Percentiles rank a stretch among this genome's conserved stretches.
Evolutionary conservation across 2,113 vertebrate species (phyloP).

Genomic region (Nyctereutes procyonoides): DNA sequence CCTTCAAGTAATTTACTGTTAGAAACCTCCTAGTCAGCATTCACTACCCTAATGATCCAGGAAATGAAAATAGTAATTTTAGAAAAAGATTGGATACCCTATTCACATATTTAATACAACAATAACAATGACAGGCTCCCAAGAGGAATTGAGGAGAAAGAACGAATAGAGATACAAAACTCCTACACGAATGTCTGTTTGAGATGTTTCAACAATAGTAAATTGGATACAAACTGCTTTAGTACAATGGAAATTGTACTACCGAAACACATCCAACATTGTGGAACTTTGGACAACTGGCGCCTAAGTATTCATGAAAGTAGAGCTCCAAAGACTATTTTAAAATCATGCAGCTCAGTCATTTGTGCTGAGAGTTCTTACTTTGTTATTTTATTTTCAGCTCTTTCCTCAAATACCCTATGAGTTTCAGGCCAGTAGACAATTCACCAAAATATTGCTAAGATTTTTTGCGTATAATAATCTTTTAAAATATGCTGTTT

Average conservation of each 20-base stretch:
- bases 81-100: neutral
- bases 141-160: neutral
- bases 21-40: neutral
- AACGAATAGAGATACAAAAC: neutral
- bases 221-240: neutral
- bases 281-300: too few relatives aligned
- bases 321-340: neutral
- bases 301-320: neutral
- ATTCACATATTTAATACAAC: neutral
- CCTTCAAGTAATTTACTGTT: neutral
- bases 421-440: neutral
- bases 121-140: neutral
- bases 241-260: neutral
- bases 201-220: neutral
- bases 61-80: constrained; percentile 8
- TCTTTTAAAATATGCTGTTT: neutral
- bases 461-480: neutral
- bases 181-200: neutral
- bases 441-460: neutral
- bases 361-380: neutral
- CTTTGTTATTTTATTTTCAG: neutral
- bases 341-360: neutral
- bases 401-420: neutral
- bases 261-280: neutral
- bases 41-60: neutral